These are phyloP conservation scores for Deroptyus accipitrinus DNA, from an alignment of 2,113 vertebrate genomes.

Conservation along the genomic window DNA sequence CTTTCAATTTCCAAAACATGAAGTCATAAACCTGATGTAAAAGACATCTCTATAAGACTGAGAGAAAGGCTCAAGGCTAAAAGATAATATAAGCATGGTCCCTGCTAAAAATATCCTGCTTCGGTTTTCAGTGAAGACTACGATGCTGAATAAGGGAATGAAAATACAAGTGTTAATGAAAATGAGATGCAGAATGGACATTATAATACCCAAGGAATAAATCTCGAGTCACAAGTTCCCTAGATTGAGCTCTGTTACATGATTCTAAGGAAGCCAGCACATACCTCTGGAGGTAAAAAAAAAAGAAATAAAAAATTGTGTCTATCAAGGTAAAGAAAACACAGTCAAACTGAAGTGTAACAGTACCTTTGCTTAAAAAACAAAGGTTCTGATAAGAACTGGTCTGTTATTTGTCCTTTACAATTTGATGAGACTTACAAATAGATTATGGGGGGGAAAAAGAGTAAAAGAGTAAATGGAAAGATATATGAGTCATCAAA, in stretches of 20 bases:
- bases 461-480: not conserved
- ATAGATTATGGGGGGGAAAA: not conserved
- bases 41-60: not conserved
- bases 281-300: not conserved
- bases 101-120: not conserved
- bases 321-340: not conserved
- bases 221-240: accelerated
- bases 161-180: not conserved
- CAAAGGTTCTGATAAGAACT: not conserved
- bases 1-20: not conserved
- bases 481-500: not conserved
- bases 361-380: not conserved
- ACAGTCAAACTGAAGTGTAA: not conserved
- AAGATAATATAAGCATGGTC: not conserved
- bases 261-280: not conserved
- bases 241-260: not conserved
- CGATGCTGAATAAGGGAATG: not conserved
- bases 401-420: not conserved
- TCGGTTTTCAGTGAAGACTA: not conserved
- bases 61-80: not conserved
- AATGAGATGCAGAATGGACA: not conserved
- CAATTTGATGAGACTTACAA: not conserved
- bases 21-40: not conserved
- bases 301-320: not conserved
- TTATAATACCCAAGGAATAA: not conserved